phyloP scores from a whole-genome alignment of 1,140 invertebrate species.

The Cherax quadricarinatus region DNA sequence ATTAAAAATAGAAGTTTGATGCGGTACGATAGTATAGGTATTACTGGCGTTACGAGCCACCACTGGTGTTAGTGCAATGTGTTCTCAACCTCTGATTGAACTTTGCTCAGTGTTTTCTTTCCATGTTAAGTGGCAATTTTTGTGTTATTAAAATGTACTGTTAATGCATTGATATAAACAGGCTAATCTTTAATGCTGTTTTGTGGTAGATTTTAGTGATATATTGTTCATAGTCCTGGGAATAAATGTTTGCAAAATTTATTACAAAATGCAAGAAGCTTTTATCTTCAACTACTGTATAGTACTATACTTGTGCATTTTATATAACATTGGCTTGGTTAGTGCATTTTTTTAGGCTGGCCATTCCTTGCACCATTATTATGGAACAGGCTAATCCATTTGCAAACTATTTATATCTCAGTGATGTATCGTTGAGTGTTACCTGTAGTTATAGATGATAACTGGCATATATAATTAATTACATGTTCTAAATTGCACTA shows the following conservation, averaged over 20 bases:
- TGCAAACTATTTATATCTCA: slow-evolving; percentile 40
- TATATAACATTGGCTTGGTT: background rate
- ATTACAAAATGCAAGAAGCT: background rate
- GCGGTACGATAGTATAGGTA: no score
- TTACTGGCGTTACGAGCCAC: no score
- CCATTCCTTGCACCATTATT: no score
- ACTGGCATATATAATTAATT: slow-evolving; percentile 40
- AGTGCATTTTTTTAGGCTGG: background rate
- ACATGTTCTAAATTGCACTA: slow-evolving; percentile 58
- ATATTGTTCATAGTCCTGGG: slow-evolving; percentile 3
- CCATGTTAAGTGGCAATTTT: slow-evolving; percentile 18
- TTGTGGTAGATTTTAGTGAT: slow-evolving; percentile 33
- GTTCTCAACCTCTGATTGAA: slow-evolving; percentile 9
- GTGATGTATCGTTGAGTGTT: slow-evolving; percentile 7
- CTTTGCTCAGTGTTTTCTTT: slow-evolving; percentile 23
- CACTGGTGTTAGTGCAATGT: background rate
- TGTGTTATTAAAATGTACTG: slow-evolving; percentile 29
- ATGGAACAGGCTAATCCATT: background rate
- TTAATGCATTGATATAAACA: slow-evolving; percentile 10
- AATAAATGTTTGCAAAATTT: slow-evolving; percentile 16
- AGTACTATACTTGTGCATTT: background rate
- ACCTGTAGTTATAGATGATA: slow-evolving; percentile 38
- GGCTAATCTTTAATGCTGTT: slow-evolving; percentile 38
- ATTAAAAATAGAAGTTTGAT: no score
- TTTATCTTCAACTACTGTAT: background rate